Conservation (phyloP, 1,140 invertebrate genomes). For the Drusus annulatus region DNA sequence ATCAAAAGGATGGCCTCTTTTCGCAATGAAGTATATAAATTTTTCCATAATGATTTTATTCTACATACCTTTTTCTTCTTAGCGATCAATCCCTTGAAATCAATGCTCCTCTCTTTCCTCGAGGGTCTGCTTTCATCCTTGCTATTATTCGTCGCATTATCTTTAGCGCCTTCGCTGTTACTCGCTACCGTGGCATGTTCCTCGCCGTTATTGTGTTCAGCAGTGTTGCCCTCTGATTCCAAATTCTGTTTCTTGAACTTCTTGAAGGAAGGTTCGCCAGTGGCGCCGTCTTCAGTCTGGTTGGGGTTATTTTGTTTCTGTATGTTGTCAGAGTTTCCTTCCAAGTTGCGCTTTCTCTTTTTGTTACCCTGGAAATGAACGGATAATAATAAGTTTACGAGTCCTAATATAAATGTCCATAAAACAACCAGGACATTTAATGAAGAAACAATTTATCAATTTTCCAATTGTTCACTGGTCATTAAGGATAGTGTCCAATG, state of each 20-base stretch:
- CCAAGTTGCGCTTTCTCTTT: slow-evolving; percentile 51
- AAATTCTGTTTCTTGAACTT: slow-evolving; percentile 22
- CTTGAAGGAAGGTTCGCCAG: neutral
- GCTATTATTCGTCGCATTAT: slow-evolving; percentile 5
- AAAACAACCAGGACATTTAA: too few species aligned
- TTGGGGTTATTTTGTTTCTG: slow-evolving; percentile 12
- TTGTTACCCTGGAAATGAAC: slow-evolving; percentile 53
- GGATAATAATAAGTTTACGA: neutral
- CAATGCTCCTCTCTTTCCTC: slow-evolving; percentile 31
- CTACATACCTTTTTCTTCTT: slow-evolving; percentile 56
- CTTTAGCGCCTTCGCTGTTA: neutral
- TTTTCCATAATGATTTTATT: neutral
- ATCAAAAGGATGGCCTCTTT: too few species aligned
- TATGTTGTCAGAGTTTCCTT: neutral
- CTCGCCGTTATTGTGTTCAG: neutral
- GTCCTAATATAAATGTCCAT: too few species aligned
- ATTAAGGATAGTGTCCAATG: too few species aligned
- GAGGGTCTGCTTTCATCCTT: slow-evolving; percentile 36
- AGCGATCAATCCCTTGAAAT: slow-evolving; percentile 51
- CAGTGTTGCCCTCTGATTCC: slow-evolving; percentile 9
- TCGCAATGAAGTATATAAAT: neutral
- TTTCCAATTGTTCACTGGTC: too few species aligned
- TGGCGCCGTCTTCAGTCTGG: neutral
- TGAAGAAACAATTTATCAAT: too few species aligned
- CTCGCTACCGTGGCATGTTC: neutral